These are phyloP conservation scores for Nylanderia fulva DNA, from an alignment of 1,140 invertebrate species.

Conservation along the genomic window DNA sequence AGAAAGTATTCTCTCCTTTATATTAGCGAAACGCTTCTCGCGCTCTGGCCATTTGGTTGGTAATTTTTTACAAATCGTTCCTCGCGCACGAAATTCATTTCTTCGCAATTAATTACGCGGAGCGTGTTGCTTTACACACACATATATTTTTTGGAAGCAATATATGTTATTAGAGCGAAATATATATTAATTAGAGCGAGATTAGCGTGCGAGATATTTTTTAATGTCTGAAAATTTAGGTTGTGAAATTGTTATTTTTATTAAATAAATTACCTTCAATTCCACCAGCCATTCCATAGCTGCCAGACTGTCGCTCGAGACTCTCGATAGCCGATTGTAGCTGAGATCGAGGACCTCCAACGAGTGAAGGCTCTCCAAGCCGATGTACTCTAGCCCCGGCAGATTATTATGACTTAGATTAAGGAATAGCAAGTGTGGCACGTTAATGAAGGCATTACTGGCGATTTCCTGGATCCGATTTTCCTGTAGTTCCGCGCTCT, in stretches of 20 bases:
- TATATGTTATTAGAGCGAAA: neutral
- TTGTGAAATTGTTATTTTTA: neutral
- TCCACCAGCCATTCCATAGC: conserved; percentile 94
- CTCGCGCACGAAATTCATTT: neutral
- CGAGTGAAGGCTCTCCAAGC: conserved; percentile 90
- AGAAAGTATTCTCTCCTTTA: conserved; percentile 76
- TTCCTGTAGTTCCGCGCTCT: conserved; percentile 92
- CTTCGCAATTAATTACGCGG: neutral
- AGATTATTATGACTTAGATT: conserved; percentile 94
- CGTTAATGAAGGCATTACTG: conserved; percentile 91
- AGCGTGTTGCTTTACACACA: neutral
- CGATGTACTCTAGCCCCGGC: conserved; percentile 89
- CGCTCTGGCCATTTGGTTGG: conserved; percentile 21
- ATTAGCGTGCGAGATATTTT: neutral
- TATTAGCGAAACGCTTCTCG: conserved; percentile 62
- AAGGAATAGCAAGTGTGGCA: conserved; percentile 92
- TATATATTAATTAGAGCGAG: neutral
- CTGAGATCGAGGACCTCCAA: conserved; percentile 93
- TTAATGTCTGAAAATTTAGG: neutral
- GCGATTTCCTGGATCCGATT: conserved; percentile 90
- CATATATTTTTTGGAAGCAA: neutral
- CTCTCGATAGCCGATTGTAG: conserved; percentile 90
- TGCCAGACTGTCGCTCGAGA: conserved; percentile 88
- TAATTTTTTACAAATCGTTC: neutral
- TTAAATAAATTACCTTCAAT: conserved; percentile 87